A percentile compares a stretch with the other conserved stretches of the same genome.
These are phyloP conservation scores for Drosophila yooni DNA, from an alignment of 2,888 invertebrate species.

Conservation along the genomic window DNA sequence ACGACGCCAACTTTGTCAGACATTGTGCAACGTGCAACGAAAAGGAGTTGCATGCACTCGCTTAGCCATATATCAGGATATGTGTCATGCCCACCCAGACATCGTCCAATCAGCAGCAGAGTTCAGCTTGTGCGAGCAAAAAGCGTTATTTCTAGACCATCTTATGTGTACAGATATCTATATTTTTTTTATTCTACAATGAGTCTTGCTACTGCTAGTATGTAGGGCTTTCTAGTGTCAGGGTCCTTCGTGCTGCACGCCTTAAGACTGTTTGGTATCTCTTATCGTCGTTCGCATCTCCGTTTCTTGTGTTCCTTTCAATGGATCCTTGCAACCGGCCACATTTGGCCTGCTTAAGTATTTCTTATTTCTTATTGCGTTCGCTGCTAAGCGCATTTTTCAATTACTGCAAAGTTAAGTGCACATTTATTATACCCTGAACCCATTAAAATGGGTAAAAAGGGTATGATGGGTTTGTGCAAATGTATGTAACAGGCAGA, in stretches of 20 bases:
- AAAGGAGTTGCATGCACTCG: conserved; percentile 66
- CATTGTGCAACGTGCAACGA: conserved; percentile 56
- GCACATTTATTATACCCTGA: conserved; percentile 35
- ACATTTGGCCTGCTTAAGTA: conserved; percentile 35
- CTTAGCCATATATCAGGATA: conserved; percentile 78
- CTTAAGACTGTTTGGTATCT: conserved; percentile 44
- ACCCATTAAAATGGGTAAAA: too few relatives aligned
- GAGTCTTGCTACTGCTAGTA: conserved; percentile 18
- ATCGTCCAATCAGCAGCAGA: conserved; percentile 51
- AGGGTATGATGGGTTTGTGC: too few relatives aligned
- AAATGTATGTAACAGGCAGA: too few relatives aligned
- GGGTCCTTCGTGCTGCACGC: conserved; percentile 10
- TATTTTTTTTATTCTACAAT: conserved; percentile 26
- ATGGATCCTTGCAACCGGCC: conserved; percentile 46
- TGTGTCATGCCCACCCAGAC: conserved; percentile 62
- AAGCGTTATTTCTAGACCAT: conserved; percentile 27
- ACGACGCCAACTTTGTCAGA: conserved; percentile 58
- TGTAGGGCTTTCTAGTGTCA: conserved; percentile 24
- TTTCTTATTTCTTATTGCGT: conserved; percentile 44
- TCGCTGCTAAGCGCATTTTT: conserved; percentile 55
- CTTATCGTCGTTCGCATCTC: conserved; percentile 48
- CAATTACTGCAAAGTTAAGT: conserved; percentile 57
- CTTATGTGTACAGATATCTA: conserved; percentile 2
- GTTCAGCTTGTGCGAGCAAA: conserved; percentile 16
- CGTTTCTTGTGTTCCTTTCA: conserved; percentile 44